Base-by-base conservation (phyloP, 2,113 vertebrate species). In the Pogonocichla stellata region DNA sequence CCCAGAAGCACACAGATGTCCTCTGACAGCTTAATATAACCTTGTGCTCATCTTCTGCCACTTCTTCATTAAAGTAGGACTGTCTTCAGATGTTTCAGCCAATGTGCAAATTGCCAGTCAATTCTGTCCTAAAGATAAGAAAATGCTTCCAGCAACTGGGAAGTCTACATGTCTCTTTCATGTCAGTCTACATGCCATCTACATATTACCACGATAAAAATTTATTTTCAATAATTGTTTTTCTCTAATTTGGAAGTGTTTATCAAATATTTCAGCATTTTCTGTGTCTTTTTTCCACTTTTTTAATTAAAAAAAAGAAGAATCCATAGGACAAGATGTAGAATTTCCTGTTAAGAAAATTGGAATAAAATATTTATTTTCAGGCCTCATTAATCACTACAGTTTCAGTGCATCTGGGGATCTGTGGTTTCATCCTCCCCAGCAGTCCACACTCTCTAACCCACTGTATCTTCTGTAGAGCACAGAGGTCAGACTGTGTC, bases 351-450 rank as follows among this genome's bases (percentile, higher is more conserved):
- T 78, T 86, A 77, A 62, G 91, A 92, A 93, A 86, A 79, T 22
- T 2, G 28, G n/a, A 92, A 84, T 45, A 87, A 91, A 81, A 33
- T 60, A 84, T 74, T 74, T 93, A 8, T 84, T 89, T 92, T 67
- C 25, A 47, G 58, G 33, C 42, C 43, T 71, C 58, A 45, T 88
- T 86, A 93, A 90, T 96, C 90, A 86, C 79, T 89, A 51, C 50
- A 86, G 26, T 71, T 89, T 58, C 80, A 71, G 43, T 92, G 61
- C 36, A 40, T 64, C 73, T 86, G 43, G 77, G 47, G 56, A 81
- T 66, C 73, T 93, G 91, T 91, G 70, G 92, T 92, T 95, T 95
- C 73, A 48, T 83, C 43, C 61, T 95, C 43, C 70, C 40, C 50
- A 71, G 86, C 1, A 20, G n/a, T 85, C 48, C 80, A 72, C 0